phyloP scores from a whole-genome alignment of 2,113 vertebrate species.

The cattle (Bos taurus) region ARS-UCD2.0 NC_037348.1:43527501-43528000 shows the following conservation, averaged over 20 bases:
- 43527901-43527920: background rate
- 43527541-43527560: background rate
- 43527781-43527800: background rate
- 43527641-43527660: background rate
- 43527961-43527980: background rate
- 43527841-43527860: background rate
- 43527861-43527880: background rate
- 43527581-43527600: background rate
- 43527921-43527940: background rate
- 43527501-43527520: background rate
- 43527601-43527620: background rate
- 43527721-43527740: background rate
- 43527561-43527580: background rate
- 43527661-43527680: background rate
- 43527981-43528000: background rate
- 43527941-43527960: background rate
- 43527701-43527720: background rate
- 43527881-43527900: background rate
- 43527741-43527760: background rate
- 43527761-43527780: background rate
- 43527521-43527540: background rate
- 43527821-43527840: background rate
- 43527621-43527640: background rate
- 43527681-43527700: background rate
- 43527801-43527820: background rate